Evolutionary conservation across 2,113 vertebrate species (phyloP), one percentile per base, ranked within the genome.

Genomic region (Ariopsis seemanni): DNA sequence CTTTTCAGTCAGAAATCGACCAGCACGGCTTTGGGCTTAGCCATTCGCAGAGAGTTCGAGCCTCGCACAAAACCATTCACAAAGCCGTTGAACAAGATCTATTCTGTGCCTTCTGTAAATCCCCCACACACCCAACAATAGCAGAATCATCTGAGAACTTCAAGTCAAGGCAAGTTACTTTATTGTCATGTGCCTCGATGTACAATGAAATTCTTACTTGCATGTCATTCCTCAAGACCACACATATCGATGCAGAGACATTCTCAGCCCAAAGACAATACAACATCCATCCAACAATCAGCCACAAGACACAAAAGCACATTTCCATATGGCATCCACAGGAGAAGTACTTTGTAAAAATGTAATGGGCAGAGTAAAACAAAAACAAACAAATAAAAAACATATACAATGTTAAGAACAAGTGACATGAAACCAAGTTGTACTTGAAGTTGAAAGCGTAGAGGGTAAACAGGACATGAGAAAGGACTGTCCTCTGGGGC

Each of bases 401-500:
- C 7, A 17, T 83, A 42, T 52, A n/a, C 12, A 83, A 50, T 58
- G 60, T 65, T n/a, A 62, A 10, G 48, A 52, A 67, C 17, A 53
- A 52, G 22, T 52, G 60, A 83, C 48, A 14, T 83, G 60, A 83
- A 22, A 48, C 20, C 81, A 65, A 52, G 22, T 52, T 83, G 60
- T 62, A 82, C 12, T 63, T 42, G 30, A 82, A 50, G 60, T 67
- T 48, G 53, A 12, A 82, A 63, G 22, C 20, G 20, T 20, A 63
- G 34, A 63, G 11, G 25, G 42, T 52, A 67, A 83, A 83, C 62
- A 83, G 62, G 82, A 83, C 52, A 67, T 83, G 62, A 53, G 22
- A 50, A 42, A 50, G 34, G 34, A 50, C 60, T 4, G 1, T 83
- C 48, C 82, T 67, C 14, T 67, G 82, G 81, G 62, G 48, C 5